These are phyloP conservation scores for Pelodiscus sinensis DNA, from an alignment of 2,113 vertebrate species.

Conservation along the genomic window DNA sequence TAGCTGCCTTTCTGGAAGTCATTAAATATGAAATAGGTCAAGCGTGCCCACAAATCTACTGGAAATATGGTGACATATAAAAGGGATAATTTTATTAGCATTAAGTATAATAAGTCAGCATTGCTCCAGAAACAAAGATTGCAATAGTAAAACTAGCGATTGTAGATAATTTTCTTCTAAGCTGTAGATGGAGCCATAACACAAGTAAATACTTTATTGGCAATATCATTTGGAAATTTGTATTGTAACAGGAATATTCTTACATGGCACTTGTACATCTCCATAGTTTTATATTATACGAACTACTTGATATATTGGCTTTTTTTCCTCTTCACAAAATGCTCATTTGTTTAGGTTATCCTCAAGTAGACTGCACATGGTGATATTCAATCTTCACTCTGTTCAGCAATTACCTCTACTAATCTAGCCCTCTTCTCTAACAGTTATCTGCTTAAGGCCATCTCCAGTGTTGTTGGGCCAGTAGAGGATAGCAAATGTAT, in stretches of 20 bases:
- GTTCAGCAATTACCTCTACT: constrained; percentile 37
- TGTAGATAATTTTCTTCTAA: not conserved
- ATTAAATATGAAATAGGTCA: constrained; percentile 40
- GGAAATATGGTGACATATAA: not conserved
- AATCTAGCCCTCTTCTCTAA: constrained; percentile 32
- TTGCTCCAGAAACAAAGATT: not conserved
- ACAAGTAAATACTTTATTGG: constrained; percentile 53
- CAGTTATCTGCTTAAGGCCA: constrained; percentile 50
- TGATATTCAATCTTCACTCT: constrained; percentile 6
- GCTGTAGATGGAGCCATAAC: constrained; percentile 82
- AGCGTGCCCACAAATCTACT: constrained; percentile 2
- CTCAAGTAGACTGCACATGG: not conserved
- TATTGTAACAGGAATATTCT: not conserved
- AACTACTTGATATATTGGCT: constrained; percentile 29
- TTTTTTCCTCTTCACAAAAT: constrained; percentile 27
- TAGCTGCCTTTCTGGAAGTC: constrained; percentile 40
- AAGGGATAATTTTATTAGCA: not conserved
- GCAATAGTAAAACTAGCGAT: not conserved
- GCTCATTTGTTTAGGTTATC: not conserved
- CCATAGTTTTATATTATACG: constrained; percentile 46
- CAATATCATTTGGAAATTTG: not conserved
- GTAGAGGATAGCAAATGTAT: not conserved
- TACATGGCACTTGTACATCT: constrained; percentile 9
- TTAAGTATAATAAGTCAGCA: not conserved
- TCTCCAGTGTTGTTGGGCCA: constrained; percentile 35